A percentile compares a stretch with the other conserved stretches of the same genome.
phyloP scores from a whole-genome alignment of 2,113 vertebrate species.

The Silurus glanis region DNA sequence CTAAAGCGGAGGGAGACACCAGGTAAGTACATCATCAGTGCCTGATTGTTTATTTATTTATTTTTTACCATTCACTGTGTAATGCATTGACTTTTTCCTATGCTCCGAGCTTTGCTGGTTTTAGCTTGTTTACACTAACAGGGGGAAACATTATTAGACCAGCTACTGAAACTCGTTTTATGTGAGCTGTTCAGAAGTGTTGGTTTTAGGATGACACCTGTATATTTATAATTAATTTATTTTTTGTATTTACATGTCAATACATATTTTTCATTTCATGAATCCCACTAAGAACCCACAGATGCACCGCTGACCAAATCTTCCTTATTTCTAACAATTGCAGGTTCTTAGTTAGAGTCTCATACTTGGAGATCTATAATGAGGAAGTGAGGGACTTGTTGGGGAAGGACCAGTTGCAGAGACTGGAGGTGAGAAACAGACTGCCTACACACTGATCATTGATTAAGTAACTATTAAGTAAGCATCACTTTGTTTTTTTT shows the following conservation, averaged over 20 bases:
- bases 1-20: conserved; percentile 96
- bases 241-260: background rate
- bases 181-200: background rate
- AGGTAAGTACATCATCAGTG: conserved; percentile 72
- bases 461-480: background rate
- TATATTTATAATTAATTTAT: background rate
- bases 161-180: background rate
- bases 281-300: background rate
- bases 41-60: background rate
- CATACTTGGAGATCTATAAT: conserved; percentile 98
- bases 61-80: background rate
- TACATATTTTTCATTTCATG: background rate
- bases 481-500: background rate
- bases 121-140: background rate
- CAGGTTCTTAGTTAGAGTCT: conserved; percentile 97
- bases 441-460: background rate
- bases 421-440: conserved; percentile 83
- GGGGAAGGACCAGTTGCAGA: conserved; percentile 94
- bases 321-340: conserved; percentile 1
- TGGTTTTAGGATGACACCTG: background rate
- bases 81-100: background rate
- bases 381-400: conserved; percentile 95
- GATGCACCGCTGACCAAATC: background rate
- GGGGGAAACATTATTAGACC: background rate
- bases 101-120: background rate